Conservation (phyloP, 2,113 vertebrate species). For the Illadopsis cleaveri region DNA sequence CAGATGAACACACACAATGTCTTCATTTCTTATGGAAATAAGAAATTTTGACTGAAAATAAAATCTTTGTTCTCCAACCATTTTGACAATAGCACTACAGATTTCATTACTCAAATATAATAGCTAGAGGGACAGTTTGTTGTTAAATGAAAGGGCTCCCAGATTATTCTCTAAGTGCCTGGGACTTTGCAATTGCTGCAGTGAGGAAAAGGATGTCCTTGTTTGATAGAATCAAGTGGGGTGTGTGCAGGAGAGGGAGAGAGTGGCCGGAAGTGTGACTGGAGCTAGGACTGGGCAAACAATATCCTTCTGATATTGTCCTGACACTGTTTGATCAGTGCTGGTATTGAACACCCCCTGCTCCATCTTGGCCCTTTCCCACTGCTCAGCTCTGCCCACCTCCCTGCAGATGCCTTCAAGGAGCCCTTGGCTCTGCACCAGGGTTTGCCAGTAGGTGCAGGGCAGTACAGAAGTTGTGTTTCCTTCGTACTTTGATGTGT, state of each 20-base stretch:
- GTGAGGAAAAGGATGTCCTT: background rate
- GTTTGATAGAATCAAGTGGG: background rate
- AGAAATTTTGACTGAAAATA: background rate
- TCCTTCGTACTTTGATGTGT: background rate
- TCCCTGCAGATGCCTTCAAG: background rate
- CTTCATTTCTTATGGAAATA: background rate
- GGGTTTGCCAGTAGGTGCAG: background rate
- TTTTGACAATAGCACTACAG: background rate
- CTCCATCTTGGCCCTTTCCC: background rate
- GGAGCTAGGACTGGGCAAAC: background rate
- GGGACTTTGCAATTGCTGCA: background rate
- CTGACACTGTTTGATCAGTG: background rate
- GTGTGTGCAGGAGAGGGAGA: background rate
- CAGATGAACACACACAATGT: background rate
- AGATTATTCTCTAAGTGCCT: background rate
- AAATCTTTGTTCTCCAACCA: background rate
- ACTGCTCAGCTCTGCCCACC: background rate
- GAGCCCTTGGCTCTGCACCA: background rate
- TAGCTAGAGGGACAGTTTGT: background rate
- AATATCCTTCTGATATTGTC: background rate
- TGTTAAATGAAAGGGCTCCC: background rate
- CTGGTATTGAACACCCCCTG: background rate
- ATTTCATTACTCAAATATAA: background rate
- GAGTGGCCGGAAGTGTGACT: background rate
- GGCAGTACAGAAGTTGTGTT: background rate